Conservation (phyloP, 1,140 invertebrate genomes). For the Ruditapes philippinarum region DNA sequence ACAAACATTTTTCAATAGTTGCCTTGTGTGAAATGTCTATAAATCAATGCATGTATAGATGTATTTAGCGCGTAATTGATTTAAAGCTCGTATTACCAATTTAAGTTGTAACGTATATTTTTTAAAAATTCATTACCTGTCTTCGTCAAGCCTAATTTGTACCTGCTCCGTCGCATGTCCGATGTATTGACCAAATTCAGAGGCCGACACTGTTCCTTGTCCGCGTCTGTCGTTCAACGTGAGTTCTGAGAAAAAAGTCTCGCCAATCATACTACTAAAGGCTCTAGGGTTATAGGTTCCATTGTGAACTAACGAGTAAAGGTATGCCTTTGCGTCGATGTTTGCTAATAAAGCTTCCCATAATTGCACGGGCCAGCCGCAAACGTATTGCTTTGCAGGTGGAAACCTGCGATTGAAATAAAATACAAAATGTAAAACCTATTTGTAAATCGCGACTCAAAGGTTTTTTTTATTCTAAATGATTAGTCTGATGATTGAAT, state of each 20-base stretch:
- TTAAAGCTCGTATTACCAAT: neutral
- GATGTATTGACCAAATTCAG: neutral
- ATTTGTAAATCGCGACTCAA: too few species aligned
- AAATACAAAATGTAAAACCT: too few species aligned
- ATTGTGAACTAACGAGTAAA: neutral
- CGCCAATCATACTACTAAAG: slow-evolving; percentile 6
- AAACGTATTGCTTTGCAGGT: neutral
- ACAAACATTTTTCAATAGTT: neutral
- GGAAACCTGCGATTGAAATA: neutral
- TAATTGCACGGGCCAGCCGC: slow-evolving; percentile 8
- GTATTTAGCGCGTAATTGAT: too few species aligned
- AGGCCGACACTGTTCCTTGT: neutral
- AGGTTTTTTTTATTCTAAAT: too few species aligned
- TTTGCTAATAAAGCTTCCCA: slow-evolving; percentile 13
- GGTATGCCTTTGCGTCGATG: neutral
- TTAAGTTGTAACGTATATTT: neutral
- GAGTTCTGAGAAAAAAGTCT: slow-evolving; percentile 12
- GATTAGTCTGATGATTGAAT: too few species aligned
- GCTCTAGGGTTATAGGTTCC: neutral
- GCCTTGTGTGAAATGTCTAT: neutral
- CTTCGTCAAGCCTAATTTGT: neutral
- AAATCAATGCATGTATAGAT: neutral
- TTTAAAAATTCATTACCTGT: neutral
- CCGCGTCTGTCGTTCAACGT: neutral
- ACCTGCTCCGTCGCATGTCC: neutral